Conservation (phyloP, 2,113 vertebrate genomes). For the Aldabrachelys gigantea region DNA sequence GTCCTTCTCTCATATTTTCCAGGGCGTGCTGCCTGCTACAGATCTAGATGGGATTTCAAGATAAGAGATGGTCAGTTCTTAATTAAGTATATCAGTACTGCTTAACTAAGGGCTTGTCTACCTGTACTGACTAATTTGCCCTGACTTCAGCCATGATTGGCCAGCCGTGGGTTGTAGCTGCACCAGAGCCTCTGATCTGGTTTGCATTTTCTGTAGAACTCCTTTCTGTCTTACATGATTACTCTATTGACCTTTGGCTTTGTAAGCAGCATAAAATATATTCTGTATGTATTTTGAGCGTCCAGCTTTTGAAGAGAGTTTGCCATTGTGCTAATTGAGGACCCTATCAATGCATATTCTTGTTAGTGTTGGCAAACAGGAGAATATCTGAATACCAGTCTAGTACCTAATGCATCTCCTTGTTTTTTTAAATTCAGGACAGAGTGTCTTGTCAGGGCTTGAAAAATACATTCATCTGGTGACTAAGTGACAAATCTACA, state of each 20-base stretch:
- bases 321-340: not conserved
- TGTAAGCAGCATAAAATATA: not conserved
- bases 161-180: not conserved
- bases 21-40: not conserved
- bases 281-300: not conserved
- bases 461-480: not conserved
- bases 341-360: not conserved
- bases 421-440: not conserved
- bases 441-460: not conserved
- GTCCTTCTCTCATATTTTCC: not conserved
- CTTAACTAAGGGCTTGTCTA: not conserved
- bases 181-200: not conserved
- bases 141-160: not conserved
- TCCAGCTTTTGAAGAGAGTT: not conserved
- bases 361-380: not conserved
- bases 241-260: not conserved
- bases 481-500: not conserved
- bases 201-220: fast-evolving
- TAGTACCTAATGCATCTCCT: not conserved
- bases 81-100: not conserved
- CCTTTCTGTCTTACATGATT: not conserved
- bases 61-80: not conserved
- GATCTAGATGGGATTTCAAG: not conserved
- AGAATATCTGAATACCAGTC: not conserved
- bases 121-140: not conserved